Percentiles rank a stretch among this genome's conserved stretches.
Conservation (phyloP, 1,140 invertebrate species). For the Drosophila nannoptera region DNA sequence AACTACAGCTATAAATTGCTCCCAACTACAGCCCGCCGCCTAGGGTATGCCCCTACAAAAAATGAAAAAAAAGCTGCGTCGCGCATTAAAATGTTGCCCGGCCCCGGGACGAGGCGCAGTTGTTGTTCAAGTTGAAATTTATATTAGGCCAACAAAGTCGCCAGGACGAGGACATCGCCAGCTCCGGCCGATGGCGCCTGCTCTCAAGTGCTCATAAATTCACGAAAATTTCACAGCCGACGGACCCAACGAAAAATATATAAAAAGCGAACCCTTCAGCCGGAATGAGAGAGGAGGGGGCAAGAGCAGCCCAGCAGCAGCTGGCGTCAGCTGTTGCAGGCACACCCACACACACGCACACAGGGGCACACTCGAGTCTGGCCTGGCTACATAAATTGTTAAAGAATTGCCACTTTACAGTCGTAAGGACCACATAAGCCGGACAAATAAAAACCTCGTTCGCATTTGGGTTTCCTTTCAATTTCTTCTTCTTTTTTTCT, state of each 20-base stretch:
- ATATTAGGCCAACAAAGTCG: slow-evolving; percentile 76
- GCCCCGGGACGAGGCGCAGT: slow-evolving; percentile 27
- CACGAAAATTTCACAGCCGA: slow-evolving; percentile 75
- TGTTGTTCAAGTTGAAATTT: slow-evolving; percentile 72
- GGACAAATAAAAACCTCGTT: slow-evolving; percentile 66
- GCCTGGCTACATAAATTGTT: slow-evolving; percentile 74
- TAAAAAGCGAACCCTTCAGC: slow-evolving; percentile 42
- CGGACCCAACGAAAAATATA: slow-evolving; percentile 48
- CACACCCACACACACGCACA: slow-evolving; percentile 1
- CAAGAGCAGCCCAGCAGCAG: background rate
- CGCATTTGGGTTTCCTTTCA: slow-evolving; percentile 17
- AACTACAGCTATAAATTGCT: background rate
- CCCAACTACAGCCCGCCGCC: too few species aligned
- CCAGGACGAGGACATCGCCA: slow-evolving; percentile 34
- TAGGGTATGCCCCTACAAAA: slow-evolving; percentile 17
- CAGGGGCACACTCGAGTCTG: slow-evolving; percentile 56
- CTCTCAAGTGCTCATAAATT: slow-evolving; percentile 76
- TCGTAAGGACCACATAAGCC: slow-evolving; percentile 75
- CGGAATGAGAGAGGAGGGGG: background rate
- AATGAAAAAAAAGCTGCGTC: slow-evolving; percentile 45
- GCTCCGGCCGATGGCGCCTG: slow-evolving; percentile 64
- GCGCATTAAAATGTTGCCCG: slow-evolving; percentile 69
- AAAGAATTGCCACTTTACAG: slow-evolving; percentile 75
- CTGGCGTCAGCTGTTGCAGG: slow-evolving; percentile 66
- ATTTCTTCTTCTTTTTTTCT: background rate